These are phyloP conservation scores for Triops cancriformis DNA, from an alignment of 1,140 invertebrate species.

Conservation along the genomic window DNA sequence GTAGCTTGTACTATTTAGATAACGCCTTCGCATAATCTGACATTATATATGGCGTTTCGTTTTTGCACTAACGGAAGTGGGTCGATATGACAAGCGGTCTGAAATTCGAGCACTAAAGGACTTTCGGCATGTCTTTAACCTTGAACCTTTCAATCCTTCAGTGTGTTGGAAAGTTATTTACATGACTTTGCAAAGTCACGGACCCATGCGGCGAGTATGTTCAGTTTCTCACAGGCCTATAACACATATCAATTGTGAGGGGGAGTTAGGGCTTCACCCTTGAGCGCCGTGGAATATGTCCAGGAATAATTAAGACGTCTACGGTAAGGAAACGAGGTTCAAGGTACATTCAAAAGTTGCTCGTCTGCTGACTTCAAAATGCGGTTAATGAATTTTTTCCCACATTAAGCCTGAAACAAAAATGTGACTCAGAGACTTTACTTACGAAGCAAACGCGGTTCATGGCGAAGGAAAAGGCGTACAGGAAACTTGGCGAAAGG, in stretches of 20 bases:
- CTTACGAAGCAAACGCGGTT: too few relatives aligned
- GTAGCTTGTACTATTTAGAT: too few relatives aligned
- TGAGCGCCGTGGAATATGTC: not conserved
- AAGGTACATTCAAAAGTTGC: not conserved
- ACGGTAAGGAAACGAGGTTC: not conserved
- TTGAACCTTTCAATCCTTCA: not conserved
- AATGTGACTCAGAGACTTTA: not conserved
- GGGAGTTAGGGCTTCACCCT: not conserved
- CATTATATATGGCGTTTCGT: too few relatives aligned
- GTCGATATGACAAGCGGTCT: not conserved
- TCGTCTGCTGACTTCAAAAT: not conserved
- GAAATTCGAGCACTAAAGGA: not conserved
- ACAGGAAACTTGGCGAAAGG: too few relatives aligned
- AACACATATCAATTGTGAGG: not conserved
- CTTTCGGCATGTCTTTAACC: not conserved
- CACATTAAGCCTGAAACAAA: not conserved
- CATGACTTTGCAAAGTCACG: conserved; percentile 4
- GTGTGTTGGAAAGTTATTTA: not conserved
- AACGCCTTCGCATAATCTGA: too few relatives aligned
- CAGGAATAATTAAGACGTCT: not conserved
- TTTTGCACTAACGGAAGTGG: too few relatives aligned
- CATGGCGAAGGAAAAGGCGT: too few relatives aligned
- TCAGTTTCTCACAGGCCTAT: not conserved
- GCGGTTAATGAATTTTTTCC: not conserved
- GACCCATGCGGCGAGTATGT: not conserved